Evolutionary conservation across 1,140 invertebrate genomes (phyloP).

Genomic region (Calephelis virginiensis): DNA sequence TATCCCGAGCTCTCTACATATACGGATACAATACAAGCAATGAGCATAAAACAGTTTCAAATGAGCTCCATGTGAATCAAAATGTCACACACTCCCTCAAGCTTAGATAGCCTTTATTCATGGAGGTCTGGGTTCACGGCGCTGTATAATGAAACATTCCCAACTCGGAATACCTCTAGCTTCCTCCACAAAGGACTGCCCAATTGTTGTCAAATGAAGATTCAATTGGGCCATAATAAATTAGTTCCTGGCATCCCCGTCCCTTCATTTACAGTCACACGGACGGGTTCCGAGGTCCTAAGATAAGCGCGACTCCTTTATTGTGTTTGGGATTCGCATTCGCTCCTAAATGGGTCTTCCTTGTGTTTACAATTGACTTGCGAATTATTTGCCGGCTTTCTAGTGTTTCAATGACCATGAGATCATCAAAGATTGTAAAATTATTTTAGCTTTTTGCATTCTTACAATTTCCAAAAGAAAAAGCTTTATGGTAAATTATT

Average conservation of each 20-base stretch:
- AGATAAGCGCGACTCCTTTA: slow-evolving; percentile 23
- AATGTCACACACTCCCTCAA: slow-evolving; percentile 38
- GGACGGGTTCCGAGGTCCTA: slow-evolving; percentile 24
- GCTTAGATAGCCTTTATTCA: slow-evolving; percentile 39
- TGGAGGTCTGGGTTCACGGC: slow-evolving; percentile 35
- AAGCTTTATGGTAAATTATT: no score
- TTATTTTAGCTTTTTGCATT: no score
- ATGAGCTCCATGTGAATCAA: slow-evolving; percentile 22
- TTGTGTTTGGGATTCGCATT: slow-evolving; percentile 25
- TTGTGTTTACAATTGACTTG: slow-evolving; percentile 7
- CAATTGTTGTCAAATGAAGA: slow-evolving; percentile 73
- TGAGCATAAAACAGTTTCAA: not conserved
- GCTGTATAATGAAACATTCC: slow-evolving; percentile 58
- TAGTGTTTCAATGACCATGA: no score
- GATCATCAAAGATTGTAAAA: no score
- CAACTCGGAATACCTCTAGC: slow-evolving; percentile 43
- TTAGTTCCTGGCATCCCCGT: slow-evolving; percentile 44
- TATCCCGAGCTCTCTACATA: no score
- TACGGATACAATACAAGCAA: not conserved
- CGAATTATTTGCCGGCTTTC: not conserved
- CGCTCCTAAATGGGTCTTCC: not conserved
- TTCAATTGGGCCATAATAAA: slow-evolving; percentile 72
- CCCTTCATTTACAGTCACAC: slow-evolving; percentile 51
- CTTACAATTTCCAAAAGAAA: no score
- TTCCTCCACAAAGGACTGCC: slow-evolving; percentile 53